Evolutionary conservation across 2,888 invertebrate genomes (phyloP), one percentile per base, ranked within the genome.

Genomic region (Scaptodrosophila latifasciaeformis): DNA sequence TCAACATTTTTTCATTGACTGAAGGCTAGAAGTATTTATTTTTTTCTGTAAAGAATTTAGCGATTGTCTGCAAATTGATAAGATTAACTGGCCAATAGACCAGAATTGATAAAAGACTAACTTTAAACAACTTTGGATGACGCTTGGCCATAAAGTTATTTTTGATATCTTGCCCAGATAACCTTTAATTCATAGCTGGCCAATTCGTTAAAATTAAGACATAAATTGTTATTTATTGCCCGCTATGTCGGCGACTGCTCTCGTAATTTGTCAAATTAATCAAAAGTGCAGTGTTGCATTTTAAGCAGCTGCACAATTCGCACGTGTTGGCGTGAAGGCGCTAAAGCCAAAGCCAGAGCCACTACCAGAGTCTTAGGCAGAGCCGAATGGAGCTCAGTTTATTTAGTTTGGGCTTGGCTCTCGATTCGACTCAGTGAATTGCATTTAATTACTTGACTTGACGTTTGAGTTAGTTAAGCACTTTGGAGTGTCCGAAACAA

Each of bases 391-490:
- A n/a, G n/a, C n/a, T n/a, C n/a, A n/a, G n/a, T n/a, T n/a, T 6
- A 34, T 15, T 34, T n/a, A 6, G 13, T 34, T 34, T 34, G 10
- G n/a, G 30, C n/a, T n/a, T 30, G 1, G 34, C 34, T 34, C 13
- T n/a, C 1, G 34, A 13, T 15, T 34, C 15, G 34, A 15, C 34
- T 13, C 34, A 13, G 1, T n/a, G 34, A 72, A 65, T 67, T 72
- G 65, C 70, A 63, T 50, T 72, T 69, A 77, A 72, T 77, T 74
- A 67, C 77, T 54, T 48, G 60, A 67, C 52, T 60, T 24, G 39
- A 42, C 42, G 45, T 39, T 24, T 59, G 10, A 12, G 13, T 34
- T 34, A n/a, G n/a, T n/a, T n/a, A n/a, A n/a, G n/a, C n/a, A n/a
- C n/a, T n/a, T n/a, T n/a, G n/a, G n/a, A n/a, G n/a, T n/a, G n/a